Percentiles rank a stretch among this genome's conserved stretches.
These are phyloP conservation scores for Hartigia nigra DNA, from an alignment of 2,888 invertebrate genomes.

Conservation along the genomic window DNA sequence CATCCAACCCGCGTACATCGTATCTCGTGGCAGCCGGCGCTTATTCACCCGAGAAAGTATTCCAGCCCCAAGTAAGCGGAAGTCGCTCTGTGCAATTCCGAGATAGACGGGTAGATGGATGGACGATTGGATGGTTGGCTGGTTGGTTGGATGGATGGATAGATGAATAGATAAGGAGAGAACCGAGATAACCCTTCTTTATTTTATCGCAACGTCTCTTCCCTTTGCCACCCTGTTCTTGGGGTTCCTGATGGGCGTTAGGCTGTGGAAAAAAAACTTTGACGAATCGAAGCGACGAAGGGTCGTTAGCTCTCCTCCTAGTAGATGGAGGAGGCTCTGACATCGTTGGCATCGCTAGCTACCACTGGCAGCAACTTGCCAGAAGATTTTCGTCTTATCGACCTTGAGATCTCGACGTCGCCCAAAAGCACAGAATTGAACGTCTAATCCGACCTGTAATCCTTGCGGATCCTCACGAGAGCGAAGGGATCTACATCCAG, in stretches of 20 bases:
- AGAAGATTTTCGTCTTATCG: not conserved
- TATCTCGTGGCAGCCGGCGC: not conserved
- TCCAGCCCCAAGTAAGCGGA: not conserved
- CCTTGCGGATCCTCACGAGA: constrained; percentile 48
- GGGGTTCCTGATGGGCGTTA: constrained; percentile 30
- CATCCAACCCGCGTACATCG: not conserved
- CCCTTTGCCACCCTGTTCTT: not conserved
- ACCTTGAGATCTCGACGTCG: constrained; percentile 42
- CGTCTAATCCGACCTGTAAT: constrained; percentile 52
- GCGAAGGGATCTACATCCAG: constrained; percentile 36
- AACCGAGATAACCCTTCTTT: not conserved
- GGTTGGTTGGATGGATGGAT: not conserved
- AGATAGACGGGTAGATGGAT: not conserved
- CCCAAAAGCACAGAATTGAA: constrained; percentile 44
- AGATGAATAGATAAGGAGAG: not conserved
- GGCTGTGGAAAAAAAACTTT: not conserved
- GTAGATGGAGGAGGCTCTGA: not conserved
- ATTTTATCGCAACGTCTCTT: not conserved
- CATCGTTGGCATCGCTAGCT: not conserved
- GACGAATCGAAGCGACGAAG: not conserved
- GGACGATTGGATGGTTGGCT: not conserved
- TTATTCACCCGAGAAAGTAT: not conserved
- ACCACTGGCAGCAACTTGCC: not conserved
- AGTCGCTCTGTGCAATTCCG: not conserved
- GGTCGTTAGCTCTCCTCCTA: not conserved